A percentile compares a stretch with the other conserved stretches of the same genome.
Conservation (phyloP, 2,888 invertebrate genomes). For the Tinea pellionella region DNA sequence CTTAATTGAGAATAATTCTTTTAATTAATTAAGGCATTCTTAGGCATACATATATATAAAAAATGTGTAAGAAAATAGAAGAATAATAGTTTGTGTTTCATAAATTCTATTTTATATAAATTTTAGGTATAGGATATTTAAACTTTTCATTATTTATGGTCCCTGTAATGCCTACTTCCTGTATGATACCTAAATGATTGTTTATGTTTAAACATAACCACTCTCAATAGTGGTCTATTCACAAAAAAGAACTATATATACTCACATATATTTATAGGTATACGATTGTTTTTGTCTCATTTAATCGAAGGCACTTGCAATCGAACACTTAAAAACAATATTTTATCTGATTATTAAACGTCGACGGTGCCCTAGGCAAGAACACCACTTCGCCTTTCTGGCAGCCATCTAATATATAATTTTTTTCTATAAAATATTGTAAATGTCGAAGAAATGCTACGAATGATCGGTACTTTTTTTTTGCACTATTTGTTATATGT, state of each 20-base stretch:
- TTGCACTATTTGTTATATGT: too few species aligned
- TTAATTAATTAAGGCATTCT: not conserved
- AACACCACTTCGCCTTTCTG: too few species aligned
- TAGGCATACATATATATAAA: not conserved
- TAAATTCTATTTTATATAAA: conserved; percentile 10
- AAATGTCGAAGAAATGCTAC: too few species aligned
- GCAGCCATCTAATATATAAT: too few species aligned
- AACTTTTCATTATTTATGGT: conserved; percentile 21
- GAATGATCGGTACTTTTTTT: too few species aligned
- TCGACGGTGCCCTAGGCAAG: too few species aligned
- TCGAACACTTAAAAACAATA: not conserved
- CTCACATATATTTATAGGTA: too few species aligned
- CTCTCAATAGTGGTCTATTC: not conserved
- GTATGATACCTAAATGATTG: conserved; percentile 9
- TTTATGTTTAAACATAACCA: not conserved
- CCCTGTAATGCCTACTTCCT: conserved; percentile 28
- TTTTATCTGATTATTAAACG: not conserved
- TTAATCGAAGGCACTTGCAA: not conserved
- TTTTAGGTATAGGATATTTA: conserved; percentile 13
- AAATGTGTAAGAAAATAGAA: conserved; percentile 14
- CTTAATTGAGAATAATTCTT: not conserved
- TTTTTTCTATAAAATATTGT: too few species aligned
- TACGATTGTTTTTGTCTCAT: not conserved
- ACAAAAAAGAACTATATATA: not conserved
- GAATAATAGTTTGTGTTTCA: conserved; percentile 14